These are phyloP conservation scores for Nomia melanderi DNA, from an alignment of 1,140 invertebrate species.

Conservation along the genomic window DNA sequence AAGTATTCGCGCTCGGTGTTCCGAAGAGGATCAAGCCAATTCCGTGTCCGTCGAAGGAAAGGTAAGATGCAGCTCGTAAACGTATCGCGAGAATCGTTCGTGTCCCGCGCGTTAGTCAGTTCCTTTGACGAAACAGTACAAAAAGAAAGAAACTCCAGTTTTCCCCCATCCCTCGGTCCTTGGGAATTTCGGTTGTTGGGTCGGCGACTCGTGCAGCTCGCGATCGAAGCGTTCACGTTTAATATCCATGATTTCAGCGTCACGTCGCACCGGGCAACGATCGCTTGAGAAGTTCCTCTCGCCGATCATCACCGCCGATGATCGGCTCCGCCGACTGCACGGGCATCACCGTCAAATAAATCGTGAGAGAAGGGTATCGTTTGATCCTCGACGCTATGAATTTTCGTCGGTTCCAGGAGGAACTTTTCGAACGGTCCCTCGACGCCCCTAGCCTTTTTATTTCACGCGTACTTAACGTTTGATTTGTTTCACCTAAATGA, in stretches of 20 bases:
- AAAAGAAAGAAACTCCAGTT: constrained; percentile 5
- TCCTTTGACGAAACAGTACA: constrained; percentile 36
- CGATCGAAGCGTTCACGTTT: constrained; percentile 14
- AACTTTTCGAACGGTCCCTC: constrained; percentile 21
- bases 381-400: not conserved
- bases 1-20: not conserved
- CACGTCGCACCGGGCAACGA: not conserved
- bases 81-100: constrained; percentile 6
- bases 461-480: constrained; percentile 43
- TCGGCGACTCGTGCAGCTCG: not conserved
- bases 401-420: not conserved
- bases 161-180: not conserved
- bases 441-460: not conserved
- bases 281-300: constrained; percentile 18
- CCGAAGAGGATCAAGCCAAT: not conserved
- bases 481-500: constrained; percentile 81
- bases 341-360: not conserved
- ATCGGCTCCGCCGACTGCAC: not conserved
- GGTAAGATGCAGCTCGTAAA: not conserved
- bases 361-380: not conserved
- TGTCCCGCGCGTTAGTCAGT: constrained; percentile 10
- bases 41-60: not conserved
- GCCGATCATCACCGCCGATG: not conserved
- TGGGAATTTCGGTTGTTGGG: constrained; percentile 9
- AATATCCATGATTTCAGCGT: not conserved